phyloP scores from a whole-genome alignment of 2,113 vertebrate genomes.

The Peromyscus maniculatus region DNA sequence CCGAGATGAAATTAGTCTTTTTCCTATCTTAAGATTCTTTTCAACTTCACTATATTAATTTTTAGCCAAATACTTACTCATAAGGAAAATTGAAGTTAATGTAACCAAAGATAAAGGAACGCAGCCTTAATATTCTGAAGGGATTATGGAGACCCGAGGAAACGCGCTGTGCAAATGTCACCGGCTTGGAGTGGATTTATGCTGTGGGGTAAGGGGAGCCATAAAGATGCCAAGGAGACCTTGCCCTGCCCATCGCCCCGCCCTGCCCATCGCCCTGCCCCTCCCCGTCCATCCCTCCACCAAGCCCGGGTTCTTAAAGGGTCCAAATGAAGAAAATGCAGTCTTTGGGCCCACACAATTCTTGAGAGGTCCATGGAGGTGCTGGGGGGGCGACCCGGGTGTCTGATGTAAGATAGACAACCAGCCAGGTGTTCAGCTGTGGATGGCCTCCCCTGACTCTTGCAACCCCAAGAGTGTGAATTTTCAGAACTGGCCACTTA shows the following conservation, averaged over 20 bases:
- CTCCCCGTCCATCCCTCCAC: conserved; percentile 28
- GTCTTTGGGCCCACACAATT: background rate
- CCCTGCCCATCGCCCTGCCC: background rate
- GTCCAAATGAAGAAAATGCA: conserved; percentile 67
- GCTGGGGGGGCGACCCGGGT: fast-evolving
- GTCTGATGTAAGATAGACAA: background rate
- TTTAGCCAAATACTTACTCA: conserved; percentile 91
- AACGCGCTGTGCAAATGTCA: conserved; percentile 89
- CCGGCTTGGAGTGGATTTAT: conserved; percentile 85
- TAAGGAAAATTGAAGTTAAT: conserved; percentile 91
- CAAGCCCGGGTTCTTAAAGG: conserved; percentile 79
- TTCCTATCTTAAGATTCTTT: conserved; percentile 89
- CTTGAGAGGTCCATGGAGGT: background rate
- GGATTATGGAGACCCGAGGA: conserved; percentile 88
- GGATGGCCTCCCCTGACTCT: background rate
- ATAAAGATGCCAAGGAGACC: conserved; percentile 74
- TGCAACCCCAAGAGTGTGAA: fast-evolving
- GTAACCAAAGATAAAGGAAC: conserved; percentile 90
- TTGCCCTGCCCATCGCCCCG: conserved; percentile 45
- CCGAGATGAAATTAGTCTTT: conserved; percentile 90
- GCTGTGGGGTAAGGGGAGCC: conserved; percentile 59
- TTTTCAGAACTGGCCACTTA: background rate
- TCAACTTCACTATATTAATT: conserved; percentile 91
- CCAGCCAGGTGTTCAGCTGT: background rate
- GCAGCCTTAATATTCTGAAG: conserved; percentile 89